A percentile compares a stretch with the other conserved stretches of the same genome.
Conservation (phyloP, 2,888 invertebrate genomes). For the Leucoma salicis region DNA sequence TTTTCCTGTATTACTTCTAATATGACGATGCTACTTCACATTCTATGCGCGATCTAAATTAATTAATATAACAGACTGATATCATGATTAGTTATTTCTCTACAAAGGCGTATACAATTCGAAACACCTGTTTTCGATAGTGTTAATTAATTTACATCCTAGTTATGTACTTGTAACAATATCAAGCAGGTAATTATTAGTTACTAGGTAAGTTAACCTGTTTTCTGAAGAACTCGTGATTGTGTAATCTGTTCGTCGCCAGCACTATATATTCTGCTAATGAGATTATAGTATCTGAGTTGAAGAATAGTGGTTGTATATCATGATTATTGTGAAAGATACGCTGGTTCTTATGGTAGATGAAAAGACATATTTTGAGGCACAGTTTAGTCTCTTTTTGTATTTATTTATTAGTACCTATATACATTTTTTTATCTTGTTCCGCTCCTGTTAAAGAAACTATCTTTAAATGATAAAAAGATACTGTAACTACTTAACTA, state of each 20-base stretch:
- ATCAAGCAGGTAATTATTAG: conserved; percentile 51
- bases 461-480: too few species aligned
- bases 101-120: conserved; percentile 27
- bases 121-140: conserved; percentile 52
- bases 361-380: background rate
- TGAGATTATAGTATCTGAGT: conserved; percentile 32
- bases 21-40: too few species aligned
- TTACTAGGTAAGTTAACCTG: conserved; percentile 54
- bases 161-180: conserved; percentile 51
- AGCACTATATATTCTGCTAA: conserved; percentile 28
- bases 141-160: conserved; percentile 61
- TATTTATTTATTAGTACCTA: too few species aligned
- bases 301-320: conserved; percentile 21
- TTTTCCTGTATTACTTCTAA: too few species aligned
- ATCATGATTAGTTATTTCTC: conserved; percentile 21
- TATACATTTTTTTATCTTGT: too few species aligned
- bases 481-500: too few species aligned
- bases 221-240: conserved; percentile 37
- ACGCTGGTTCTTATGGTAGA: conserved; percentile 9
- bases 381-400: background rate
- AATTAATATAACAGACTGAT: conserved; percentile 19
- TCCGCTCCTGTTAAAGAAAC: too few species aligned
- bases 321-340: conserved; percentile 27
- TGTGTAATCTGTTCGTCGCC: conserved; percentile 12
- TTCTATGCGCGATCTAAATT: conserved; percentile 9